These are phyloP conservation scores for Hippocampus mohnikei DNA, from an alignment of 2,113 vertebrate species.

Conservation along the genomic window DNA sequence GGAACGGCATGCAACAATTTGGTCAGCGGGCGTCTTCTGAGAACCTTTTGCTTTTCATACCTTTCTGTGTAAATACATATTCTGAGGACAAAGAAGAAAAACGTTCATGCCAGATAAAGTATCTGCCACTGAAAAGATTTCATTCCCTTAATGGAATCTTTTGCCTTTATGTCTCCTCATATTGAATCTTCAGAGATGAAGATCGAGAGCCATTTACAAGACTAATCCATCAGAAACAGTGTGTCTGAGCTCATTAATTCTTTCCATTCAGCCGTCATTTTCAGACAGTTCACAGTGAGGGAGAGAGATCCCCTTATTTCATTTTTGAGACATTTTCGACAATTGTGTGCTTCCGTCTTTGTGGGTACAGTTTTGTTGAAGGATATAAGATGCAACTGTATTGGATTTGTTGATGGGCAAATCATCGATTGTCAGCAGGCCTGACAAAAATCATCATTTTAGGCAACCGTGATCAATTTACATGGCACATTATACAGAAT, in stretches of 20 bases:
- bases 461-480: no score
- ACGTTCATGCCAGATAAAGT: not conserved
- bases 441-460: not conserved
- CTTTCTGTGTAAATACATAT: constrained; percentile 5
- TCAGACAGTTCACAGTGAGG: not conserved
- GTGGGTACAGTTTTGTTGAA: not conserved
- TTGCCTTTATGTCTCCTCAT: not conserved
- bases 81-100: not conserved
- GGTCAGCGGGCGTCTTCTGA: not conserved
- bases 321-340: not conserved
- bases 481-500: not conserved
- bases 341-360: not conserved
- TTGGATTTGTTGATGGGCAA: not conserved
- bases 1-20: not conserved
- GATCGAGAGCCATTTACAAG: not conserved
- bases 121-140: not conserved
- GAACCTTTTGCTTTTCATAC: not conserved
- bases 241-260: not conserved
- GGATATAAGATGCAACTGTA: not conserved
- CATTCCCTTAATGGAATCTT: not conserved
- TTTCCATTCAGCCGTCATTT: not conserved
- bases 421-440: not conserved
- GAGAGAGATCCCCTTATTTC: not conserved
- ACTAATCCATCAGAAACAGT: constrained; percentile 1
- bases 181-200: not conserved